phyloP scores from a whole-genome alignment of 2,888 invertebrate genomes.

The Microplitis manilae region DNA sequence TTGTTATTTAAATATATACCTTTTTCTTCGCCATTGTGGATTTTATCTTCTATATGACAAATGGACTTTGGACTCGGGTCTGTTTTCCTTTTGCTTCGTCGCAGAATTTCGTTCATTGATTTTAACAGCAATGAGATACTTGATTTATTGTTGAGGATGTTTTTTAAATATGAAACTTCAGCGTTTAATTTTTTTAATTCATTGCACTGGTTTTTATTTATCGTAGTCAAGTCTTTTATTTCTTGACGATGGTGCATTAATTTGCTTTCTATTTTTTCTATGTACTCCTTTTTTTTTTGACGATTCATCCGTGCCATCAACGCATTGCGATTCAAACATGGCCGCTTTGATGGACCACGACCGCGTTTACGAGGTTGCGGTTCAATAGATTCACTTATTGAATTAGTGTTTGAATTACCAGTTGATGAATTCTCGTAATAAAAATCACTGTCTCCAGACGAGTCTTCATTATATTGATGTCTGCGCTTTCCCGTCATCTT shows the following conservation, averaged over 20 bases:
- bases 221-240: slow-evolving; percentile 72
- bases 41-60: neutral
- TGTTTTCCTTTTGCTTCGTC: neutral
- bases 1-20: neutral
- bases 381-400: slow-evolving; percentile 26
- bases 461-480: neutral
- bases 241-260: slow-evolving; percentile 70
- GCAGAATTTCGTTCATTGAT: slow-evolving; percentile 67
- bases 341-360: slow-evolving; percentile 63
- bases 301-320: slow-evolving; percentile 78
- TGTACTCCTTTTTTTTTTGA: slow-evolving; percentile 76
- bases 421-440: neutral
- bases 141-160: slow-evolving; percentile 74
- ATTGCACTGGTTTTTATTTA: slow-evolving; percentile 72
- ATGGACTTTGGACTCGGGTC: neutral
- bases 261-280: slow-evolving; percentile 75
- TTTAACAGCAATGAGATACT: slow-evolving; percentile 73
- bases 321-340: slow-evolving; percentile 75
- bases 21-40: slow-evolving; percentile 2
- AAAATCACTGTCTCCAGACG: neutral
- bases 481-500: neutral
- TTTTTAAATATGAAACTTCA: slow-evolving; percentile 75
- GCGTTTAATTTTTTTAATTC: slow-evolving; percentile 72
- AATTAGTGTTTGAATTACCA: neutral
- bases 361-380: slow-evolving; percentile 49